A percentile compares a stretch with the other conserved stretches of the same genome.
These are phyloP conservation scores for Aleiodes alternator DNA, from an alignment of 2,888 invertebrate species.

Conservation along the genomic window DNA sequence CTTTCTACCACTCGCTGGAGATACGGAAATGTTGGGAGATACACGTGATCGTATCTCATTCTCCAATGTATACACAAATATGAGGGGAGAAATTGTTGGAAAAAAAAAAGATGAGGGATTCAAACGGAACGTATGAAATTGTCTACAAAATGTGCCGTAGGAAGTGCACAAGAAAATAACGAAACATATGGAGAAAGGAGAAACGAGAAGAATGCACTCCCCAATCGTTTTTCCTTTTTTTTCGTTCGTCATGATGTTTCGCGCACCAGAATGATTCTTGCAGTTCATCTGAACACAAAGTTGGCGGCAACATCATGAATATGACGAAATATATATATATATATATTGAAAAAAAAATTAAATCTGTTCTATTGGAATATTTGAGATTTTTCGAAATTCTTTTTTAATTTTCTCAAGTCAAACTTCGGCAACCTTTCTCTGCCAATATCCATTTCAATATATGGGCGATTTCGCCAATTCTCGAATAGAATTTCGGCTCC, in stretches of 20 bases:
- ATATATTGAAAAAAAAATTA: no score
- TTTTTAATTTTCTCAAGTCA: no score
- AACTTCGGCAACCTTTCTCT: no score
- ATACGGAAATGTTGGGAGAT: conserved; percentile 49
- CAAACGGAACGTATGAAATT: conserved; percentile 28
- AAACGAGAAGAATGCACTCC: background rate
- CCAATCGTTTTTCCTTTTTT: no score
- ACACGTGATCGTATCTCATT: conserved; percentile 37
- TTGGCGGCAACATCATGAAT: background rate
- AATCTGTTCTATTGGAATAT: no score
- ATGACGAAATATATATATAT: no score
- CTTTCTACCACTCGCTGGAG: conserved; percentile 55
- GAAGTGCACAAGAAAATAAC: conserved; percentile 17
- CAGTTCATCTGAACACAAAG: background rate
- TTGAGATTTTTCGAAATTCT: no score
- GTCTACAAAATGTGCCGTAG: conserved; percentile 22
- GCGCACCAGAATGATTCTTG: no score
- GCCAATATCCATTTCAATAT: no score
- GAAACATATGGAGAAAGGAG: background rate
- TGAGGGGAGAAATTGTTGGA: conserved; percentile 7
- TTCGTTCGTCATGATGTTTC: no score
- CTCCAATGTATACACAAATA: conserved; percentile 23
- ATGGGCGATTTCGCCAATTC: no score
- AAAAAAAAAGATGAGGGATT: background rate
- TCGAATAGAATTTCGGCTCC: no score